Conservation (phyloP, 2,113 vertebrate genomes). For the Odocoileus hemionus region DNA sequence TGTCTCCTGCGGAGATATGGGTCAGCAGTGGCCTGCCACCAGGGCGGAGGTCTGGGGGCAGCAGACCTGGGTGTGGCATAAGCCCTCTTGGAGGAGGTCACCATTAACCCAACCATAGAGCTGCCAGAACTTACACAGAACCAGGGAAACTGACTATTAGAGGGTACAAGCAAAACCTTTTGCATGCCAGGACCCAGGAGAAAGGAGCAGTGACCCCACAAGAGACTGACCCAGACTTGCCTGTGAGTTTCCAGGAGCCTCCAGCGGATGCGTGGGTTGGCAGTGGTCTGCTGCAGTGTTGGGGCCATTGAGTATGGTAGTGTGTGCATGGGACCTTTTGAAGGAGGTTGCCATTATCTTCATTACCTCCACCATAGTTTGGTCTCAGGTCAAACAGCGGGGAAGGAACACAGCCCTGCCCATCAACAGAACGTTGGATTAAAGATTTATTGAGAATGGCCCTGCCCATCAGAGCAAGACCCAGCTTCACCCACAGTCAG, state of each 20-base stretch:
- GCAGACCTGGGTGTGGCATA: neutral
- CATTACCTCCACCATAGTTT: neutral
- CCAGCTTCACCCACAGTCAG: neutral
- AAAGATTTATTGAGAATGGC: neutral
- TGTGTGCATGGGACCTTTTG: neutral
- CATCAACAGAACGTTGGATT: neutral
- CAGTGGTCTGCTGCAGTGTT: neutral
- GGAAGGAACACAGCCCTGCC: neutral
- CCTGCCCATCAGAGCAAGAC: neutral
- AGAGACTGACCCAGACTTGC: neutral
- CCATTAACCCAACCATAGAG: neutral
- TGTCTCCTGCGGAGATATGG: neutral
- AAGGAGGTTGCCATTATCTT: neutral
- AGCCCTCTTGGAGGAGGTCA: neutral
- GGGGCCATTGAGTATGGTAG: neutral
- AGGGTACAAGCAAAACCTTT: neutral
- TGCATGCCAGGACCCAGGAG: neutral
- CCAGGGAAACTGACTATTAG: rapidly evolving
- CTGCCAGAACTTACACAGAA: neutral
- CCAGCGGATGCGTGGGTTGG: rapidly evolving
- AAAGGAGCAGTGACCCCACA: neutral
- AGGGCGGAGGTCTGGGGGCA: rapidly evolving
- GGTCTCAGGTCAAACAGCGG: neutral
- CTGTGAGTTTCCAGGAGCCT: neutral
- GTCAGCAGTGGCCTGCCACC: neutral